These are phyloP conservation scores for Oreocharis arfaki DNA, from an alignment of 2,113 vertebrate genomes.

Conservation along the genomic window DNA sequence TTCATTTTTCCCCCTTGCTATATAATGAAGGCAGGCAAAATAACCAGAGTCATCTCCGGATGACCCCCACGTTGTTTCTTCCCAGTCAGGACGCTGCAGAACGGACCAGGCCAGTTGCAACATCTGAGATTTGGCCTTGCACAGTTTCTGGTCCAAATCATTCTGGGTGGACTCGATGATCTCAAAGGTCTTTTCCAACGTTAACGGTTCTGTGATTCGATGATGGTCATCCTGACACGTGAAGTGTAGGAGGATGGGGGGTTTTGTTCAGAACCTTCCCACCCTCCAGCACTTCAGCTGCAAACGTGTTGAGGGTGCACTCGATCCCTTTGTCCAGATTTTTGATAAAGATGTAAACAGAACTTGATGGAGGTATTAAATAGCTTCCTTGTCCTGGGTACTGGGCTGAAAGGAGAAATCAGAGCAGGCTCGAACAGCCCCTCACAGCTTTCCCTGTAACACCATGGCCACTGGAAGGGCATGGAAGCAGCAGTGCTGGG, in stretches of 20 bases:
- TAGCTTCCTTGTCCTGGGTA: neutral
- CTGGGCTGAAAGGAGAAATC: neutral
- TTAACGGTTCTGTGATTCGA: neutral
- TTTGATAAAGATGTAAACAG: neutral
- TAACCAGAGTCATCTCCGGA: neutral
- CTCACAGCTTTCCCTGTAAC: neutral
- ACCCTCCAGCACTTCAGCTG: neutral
- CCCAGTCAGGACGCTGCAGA: neutral
- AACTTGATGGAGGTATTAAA: neutral
- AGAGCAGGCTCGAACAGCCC: neutral
- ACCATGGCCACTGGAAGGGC: neutral
- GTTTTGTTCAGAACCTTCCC: neutral
- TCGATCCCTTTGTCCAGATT: neutral
- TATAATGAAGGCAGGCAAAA: neutral
- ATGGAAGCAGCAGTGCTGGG: neutral
- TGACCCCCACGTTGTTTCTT: neutral
- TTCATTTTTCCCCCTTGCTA: neutral
- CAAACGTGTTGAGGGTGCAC: neutral
- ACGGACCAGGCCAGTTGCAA: neutral
- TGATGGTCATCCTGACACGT: neutral
- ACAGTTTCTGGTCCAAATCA: neutral
- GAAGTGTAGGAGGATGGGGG: neutral
- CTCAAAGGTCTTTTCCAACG: fast-evolving
- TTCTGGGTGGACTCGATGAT: neutral
- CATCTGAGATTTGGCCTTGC: neutral